Conservation (phyloP, 2,113 vertebrate genomes). For the Upupa epops region DNA sequence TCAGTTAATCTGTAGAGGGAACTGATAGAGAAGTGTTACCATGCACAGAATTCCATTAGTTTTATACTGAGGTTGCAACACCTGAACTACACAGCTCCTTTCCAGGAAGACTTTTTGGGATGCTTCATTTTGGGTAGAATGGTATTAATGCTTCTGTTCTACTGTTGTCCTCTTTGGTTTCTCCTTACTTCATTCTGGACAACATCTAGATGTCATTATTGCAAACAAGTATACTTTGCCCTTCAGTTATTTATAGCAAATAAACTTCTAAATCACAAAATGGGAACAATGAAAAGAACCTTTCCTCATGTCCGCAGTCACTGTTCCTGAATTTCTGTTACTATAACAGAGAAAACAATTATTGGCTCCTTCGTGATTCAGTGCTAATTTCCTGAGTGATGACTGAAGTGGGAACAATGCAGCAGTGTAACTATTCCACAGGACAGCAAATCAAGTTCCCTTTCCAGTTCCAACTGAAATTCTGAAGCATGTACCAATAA, state of each 20-base stretch:
- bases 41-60: background rate
- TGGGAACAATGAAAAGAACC: background rate
- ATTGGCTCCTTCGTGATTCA: background rate
- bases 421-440: background rate
- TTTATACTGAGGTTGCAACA: background rate
- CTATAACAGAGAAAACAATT: background rate
- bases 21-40: background rate
- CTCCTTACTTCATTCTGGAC: background rate
- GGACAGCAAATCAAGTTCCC: background rate
- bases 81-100: background rate
- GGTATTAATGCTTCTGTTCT: background rate
- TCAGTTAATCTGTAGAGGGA: background rate
- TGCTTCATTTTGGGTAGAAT: background rate
- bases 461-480: background rate
- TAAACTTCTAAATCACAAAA: background rate
- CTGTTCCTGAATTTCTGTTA: background rate
- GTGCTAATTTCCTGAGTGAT: background rate
- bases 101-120: background rate
- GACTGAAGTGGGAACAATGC: background rate
- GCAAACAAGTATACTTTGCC: background rate
- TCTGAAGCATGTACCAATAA: background rate
- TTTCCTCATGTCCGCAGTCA: background rate
- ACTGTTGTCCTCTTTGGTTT: background rate
- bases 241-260: background rate
- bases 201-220: background rate